Base-by-base conservation (phyloP, 2,113 vertebrate species). In the Excalfactoria chinensis region DNA sequence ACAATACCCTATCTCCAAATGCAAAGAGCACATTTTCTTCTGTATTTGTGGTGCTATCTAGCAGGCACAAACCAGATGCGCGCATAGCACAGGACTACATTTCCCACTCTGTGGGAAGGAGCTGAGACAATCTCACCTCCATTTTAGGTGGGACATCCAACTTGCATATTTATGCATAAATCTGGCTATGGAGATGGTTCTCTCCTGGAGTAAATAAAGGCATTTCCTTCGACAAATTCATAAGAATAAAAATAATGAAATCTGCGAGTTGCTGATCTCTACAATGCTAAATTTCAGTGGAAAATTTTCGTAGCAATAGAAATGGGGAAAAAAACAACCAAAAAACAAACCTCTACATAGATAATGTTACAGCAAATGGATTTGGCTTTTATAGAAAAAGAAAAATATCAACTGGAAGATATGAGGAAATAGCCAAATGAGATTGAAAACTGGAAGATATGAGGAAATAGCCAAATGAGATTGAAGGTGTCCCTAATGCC, bases 1-100 rank as follows among this genome's bases (percentile, higher is more conserved):
- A 94, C 94, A 93, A 86, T 89, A 93, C 80, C 67, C 75, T 59
- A 74, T 94, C 83, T 95, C 85, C 82, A 92, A 84, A 74, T 85
- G 94, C 79, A 70, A 90, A 84, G 37, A 72, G 46, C 72, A 71
- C 69, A 60, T 77, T 86, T 73, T 82, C 51, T 37, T 62, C 60
- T 79, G 53, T 89, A 69, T 25, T 53, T 8, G 4, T 60, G 66
- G 55, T 44, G 60, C n/a, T 76, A 49, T 35, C 32, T 8, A 55
- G 21, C n/a, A 41, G 59, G 69, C 79, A 93, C 10, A 69, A 91
- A 84, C 34, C 44, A 93, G 86, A 70, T 1, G 5, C 35, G 28
- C 19, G 41, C 5, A 46, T 26, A 89, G 51, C 46, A 22, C 46
- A 56, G 11, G 37, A 49, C 41, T 35, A 1, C 11, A 14, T 10